phyloP scores from a whole-genome alignment of 2,113 vertebrate genomes.

The Bettongia penicillata region DNA sequence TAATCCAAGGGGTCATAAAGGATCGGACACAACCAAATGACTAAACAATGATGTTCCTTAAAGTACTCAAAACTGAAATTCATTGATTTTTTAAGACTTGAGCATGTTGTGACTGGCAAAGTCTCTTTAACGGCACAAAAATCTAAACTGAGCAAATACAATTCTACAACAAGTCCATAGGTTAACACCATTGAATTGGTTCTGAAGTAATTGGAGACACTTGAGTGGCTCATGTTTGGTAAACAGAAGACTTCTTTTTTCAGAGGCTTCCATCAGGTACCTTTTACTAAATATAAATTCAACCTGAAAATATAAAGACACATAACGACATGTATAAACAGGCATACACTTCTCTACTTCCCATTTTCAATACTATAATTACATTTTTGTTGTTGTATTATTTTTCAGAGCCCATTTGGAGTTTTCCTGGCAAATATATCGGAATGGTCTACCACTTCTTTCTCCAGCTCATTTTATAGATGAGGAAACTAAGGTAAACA shows the following conservation, averaged over 20 bases:
- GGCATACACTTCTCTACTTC: constrained; percentile 56
- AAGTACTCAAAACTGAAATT: not conserved
- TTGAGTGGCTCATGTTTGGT: not conserved
- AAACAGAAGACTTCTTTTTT: not conserved
- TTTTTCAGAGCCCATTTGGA: too few species aligned
- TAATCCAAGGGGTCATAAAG: too few species aligned
- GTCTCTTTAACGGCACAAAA: constrained; percentile 9
- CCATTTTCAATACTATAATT: constrained; percentile 75
- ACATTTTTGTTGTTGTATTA: constrained; percentile 70
- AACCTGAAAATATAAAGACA: constrained; percentile 54
- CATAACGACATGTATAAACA: constrained; percentile 59
- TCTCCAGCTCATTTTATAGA: too few species aligned
- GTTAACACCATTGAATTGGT: constrained; percentile 2
- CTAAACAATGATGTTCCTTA: not conserved
- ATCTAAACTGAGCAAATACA: not conserved
- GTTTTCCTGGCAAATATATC: too few species aligned
- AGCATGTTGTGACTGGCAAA: not conserved
- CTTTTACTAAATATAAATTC: constrained; percentile 54
- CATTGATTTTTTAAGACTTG: not conserved
- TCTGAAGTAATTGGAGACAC: constrained; percentile 18
- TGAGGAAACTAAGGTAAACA: too few species aligned
- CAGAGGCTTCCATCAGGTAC: not conserved
- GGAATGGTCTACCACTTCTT: too few species aligned
- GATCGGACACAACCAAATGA: too few species aligned
- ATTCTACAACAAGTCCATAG: not conserved